A percentile compares a stretch with the other conserved stretches of the same genome.
These are phyloP conservation scores for Terrapene triunguis DNA, from an alignment of 2,113 vertebrate genomes.

Conservation along the genomic window DNA sequence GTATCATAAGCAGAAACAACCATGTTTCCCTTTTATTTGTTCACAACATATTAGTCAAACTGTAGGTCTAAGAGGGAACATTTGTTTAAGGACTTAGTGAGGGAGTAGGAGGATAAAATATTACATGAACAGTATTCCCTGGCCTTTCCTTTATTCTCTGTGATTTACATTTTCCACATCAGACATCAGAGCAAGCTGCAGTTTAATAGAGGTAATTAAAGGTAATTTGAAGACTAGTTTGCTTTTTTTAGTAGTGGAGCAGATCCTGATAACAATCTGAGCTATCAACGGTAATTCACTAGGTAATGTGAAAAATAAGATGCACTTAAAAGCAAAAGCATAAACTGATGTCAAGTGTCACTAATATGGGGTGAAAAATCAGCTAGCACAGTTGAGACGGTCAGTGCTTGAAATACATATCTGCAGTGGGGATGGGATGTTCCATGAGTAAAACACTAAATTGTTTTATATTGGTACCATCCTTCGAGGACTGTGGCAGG, in stretches of 20 bases:
- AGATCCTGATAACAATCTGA: constrained; percentile 47
- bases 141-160: constrained; percentile 40
- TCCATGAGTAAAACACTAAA: constrained; percentile 17
- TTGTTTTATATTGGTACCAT: constrained; percentile 17
- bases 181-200: constrained; percentile 50
- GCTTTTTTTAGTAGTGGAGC: constrained; percentile 50
- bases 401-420: constrained; percentile 15
- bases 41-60: fast-evolving
- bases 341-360: not conserved
- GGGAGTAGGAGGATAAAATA: constrained; percentile 10
- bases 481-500: constrained; percentile 43
- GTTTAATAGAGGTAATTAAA: constrained; percentile 78
- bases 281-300: constrained; percentile 27
- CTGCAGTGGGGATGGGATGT: not conserved
- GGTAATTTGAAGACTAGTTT: constrained; percentile 67
- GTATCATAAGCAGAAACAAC: not conserved
- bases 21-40: fast-evolving
- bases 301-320: not conserved
- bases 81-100: not conserved
- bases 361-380: constrained; percentile 10
- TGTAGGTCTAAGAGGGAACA: not conserved
- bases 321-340: not conserved
- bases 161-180: constrained; percentile 61
- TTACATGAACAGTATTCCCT: constrained; percentile 11
- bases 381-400: constrained; percentile 20